Conservation (phyloP, 1,140 invertebrate species). For the Drosophila equinoxialis region DNA sequence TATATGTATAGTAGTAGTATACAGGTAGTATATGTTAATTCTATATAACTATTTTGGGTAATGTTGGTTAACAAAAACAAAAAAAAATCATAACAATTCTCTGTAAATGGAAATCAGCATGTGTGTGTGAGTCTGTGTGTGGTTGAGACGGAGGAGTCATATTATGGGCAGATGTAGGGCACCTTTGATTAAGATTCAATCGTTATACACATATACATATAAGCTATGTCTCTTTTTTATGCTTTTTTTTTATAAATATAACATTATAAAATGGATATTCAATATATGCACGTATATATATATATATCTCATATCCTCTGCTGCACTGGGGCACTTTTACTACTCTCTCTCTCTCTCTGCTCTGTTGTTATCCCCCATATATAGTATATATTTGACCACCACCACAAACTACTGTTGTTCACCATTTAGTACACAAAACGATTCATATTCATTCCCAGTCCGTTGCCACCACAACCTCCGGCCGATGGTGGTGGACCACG, state of each 20-base stretch:
- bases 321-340: slow-evolving; percentile 3
- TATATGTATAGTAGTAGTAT: slow-evolving; percentile 32
- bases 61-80: slow-evolving; percentile 75
- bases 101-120: slow-evolving; percentile 55
- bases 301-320: slow-evolving; percentile 23
- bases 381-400: neutral
- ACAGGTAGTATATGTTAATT: slow-evolving; percentile 41
- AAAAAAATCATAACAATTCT: slow-evolving; percentile 70
- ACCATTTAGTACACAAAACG: slow-evolving; percentile 70
- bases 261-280: slow-evolving; percentile 34
- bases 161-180: neutral
- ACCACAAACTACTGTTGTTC: no score
- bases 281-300: slow-evolving; percentile 47
- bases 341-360: slow-evolving; percentile 14
- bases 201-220: slow-evolving; percentile 20
- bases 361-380: neutral
- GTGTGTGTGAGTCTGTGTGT: slow-evolving; percentile 15
- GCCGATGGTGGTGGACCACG: slow-evolving; percentile 66
- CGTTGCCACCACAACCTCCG: slow-evolving; percentile 77
- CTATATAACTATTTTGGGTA: slow-evolving; percentile 54
- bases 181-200: slow-evolving; percentile 9
- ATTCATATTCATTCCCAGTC: slow-evolving; percentile 73
- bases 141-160: slow-evolving; percentile 2
- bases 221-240: slow-evolving; percentile 6
- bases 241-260: slow-evolving; percentile 12